Evolutionary conservation across 2,797 vertebrate genomes (phyloP), one percentile per base, ranked within the genome.

Genomic region (Poeciliopsis paucimaculata): DNA sequence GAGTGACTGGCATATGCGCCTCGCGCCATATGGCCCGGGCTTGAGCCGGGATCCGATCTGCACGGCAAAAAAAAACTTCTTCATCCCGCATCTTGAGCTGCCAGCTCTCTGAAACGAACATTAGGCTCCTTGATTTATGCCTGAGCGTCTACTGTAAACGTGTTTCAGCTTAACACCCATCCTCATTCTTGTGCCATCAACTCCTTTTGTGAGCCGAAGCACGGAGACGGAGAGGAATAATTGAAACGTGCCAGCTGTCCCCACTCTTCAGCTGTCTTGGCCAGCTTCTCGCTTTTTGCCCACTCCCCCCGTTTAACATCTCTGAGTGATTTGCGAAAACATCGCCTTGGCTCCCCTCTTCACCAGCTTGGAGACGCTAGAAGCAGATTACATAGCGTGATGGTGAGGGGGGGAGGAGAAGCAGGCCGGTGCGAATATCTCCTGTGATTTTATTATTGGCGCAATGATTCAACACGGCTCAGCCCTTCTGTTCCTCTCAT

Each of bases 241-340:
- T 92, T 94, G 90, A 94, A 95, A 93, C 84, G 57, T 91, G 91
- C 93, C 95, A 95, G 94, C 94, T 95, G 95, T 95, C 93, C 91
- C 90, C 88, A 79, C 90, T 92, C 91, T 91, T 91, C 82, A 78
- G 91, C 93, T 92, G 82, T 92, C 93, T 94, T 93, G 90, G 93
- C 93, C 86, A 78, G 90, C 83, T 88, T 84, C 51, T 84, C 78
- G 85, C 82, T 86, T 26, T 34, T 91, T 75, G 78, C 86, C 88
- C 90, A 77, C 84, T 90, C 87, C 83, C 84, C 87, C 83, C 89
- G 23, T 53, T 93, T 93, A 93, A 91, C 91, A 90, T 93, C 89
- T 90, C 89, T 73, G 87, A 90, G 91, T 90, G 88, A 93, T 94
- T 93, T 92, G 88, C 88, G 84, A 81, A 94, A 93, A 90, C 77